These are phyloP conservation scores for Bostrychus sinensis DNA, from an alignment of 2,113 vertebrate species.

Conservation along the genomic window DNA sequence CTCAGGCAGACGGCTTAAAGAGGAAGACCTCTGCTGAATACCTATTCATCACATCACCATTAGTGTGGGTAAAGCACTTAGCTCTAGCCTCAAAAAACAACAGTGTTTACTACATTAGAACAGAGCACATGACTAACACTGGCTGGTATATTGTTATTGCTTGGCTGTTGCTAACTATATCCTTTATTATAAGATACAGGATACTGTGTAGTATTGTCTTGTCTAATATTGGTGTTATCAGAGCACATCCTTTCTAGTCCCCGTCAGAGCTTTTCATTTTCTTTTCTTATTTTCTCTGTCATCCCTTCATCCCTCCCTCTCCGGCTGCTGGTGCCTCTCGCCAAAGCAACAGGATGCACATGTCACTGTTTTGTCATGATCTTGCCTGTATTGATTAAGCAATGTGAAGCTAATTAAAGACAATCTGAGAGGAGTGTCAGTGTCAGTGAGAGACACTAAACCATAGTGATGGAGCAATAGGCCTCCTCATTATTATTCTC, in stretches of 20 bases:
- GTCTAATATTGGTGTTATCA: constrained; percentile 47
- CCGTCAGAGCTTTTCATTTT: constrained; percentile 59
- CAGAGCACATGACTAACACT: constrained; percentile 14
- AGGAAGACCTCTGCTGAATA: constrained; percentile 69
- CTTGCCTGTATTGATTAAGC: constrained; percentile 68
- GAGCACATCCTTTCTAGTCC: constrained; percentile 32
- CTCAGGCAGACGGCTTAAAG: constrained; percentile 61
- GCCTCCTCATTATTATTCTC: constrained; percentile 68
- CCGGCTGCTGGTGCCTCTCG: constrained; percentile 39
- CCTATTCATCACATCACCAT: constrained; percentile 71
- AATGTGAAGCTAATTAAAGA: constrained; percentile 73
- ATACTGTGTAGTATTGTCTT: constrained; percentile 32
- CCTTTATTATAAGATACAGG: constrained; percentile 9
- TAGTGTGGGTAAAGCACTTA: constrained; percentile 58
- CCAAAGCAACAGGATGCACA: constrained; percentile 44
- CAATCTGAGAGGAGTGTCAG: constrained; percentile 62
- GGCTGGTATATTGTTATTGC: constrained; percentile 9
- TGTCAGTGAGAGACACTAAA: constrained; percentile 59
- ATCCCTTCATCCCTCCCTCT: constrained; percentile 39
- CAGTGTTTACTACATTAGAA: constrained; percentile 35
- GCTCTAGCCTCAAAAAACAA: constrained; percentile 49
- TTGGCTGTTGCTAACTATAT: not conserved
- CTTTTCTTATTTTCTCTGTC: constrained; percentile 46
- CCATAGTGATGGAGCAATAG: constrained; percentile 59
- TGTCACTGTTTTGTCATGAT: constrained; percentile 63